phyloP scores from a whole-genome alignment of 2,113 vertebrate species.

The Catharus bicknelli region DNA sequence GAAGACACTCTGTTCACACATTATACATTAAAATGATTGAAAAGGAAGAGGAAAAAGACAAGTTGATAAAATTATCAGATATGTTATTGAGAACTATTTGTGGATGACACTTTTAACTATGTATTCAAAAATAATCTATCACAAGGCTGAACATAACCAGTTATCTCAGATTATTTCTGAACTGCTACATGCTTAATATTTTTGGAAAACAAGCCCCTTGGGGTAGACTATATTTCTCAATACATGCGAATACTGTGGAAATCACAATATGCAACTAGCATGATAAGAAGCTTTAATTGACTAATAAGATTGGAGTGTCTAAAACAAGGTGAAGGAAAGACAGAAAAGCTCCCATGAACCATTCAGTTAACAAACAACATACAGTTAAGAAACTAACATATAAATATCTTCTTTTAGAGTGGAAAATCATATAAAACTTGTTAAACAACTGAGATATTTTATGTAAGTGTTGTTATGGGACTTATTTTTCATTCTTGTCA shows the following conservation, averaged over 20 bases:
- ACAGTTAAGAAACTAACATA: neutral
- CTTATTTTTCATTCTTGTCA: neutral
- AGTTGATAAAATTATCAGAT: neutral
- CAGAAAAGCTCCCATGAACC: neutral
- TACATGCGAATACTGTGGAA: neutral
- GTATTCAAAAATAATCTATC: neutral
- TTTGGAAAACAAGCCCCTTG: neutral
- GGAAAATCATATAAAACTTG: neutral
- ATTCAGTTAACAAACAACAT: neutral
- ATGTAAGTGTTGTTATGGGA: neutral
- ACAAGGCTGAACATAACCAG: neutral
- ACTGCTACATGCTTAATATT: neutral
- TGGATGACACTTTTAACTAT: neutral
- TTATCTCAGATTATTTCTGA: neutral
- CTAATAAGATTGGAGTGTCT: neutral
- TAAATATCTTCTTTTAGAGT: neutral
- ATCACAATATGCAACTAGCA: neutral
- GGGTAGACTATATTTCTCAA: neutral
- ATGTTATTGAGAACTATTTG: neutral
- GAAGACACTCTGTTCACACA: neutral
- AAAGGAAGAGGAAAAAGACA: constrained; percentile 11
- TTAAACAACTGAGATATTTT: neutral
- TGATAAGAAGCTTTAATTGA: neutral
- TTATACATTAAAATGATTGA: neutral
- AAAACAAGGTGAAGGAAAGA: neutral